Conservation (phyloP, 2,888 invertebrate species). For the Pterostichus madidus region DNA sequence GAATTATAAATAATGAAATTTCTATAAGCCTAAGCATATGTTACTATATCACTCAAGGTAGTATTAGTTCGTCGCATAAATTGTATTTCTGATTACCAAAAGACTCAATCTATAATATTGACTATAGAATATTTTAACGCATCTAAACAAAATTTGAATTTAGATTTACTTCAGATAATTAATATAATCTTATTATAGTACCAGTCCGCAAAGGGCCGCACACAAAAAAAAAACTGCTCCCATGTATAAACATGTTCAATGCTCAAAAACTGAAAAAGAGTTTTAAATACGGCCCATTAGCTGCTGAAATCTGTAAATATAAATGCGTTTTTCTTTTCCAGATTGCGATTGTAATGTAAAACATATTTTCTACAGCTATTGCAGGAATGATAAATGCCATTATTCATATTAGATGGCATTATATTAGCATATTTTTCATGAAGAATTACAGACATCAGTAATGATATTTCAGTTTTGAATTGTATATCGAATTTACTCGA, state of each 20-base stretch:
- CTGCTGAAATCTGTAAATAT: neutral
- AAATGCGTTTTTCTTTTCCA: neutral
- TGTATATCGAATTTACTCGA: no score
- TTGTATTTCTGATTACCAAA: neutral
- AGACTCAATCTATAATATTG: conserved; percentile 7
- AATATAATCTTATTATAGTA: neutral
- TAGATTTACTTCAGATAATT: conserved; percentile 1
- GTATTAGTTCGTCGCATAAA: neutral
- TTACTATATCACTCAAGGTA: neutral
- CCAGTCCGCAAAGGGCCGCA: no score
- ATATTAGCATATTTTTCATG: conserved; percentile 18
- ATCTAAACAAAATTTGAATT: conserved; percentile 8
- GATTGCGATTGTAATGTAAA: conserved; percentile 4
- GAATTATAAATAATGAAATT: no score
- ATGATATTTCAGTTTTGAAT: neutral
- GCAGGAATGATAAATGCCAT: neutral
- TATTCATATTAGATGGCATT: neutral
- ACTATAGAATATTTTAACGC: neutral
- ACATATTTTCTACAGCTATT: neutral
- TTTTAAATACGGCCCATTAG: neutral
- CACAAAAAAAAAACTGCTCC: no score
- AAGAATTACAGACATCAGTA: neutral
- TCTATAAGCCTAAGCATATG: no score
- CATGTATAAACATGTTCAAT: no score
- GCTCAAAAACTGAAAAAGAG: neutral